A percentile compares a stretch with the other conserved stretches of the same genome.
These are phyloP conservation scores for Nematopogon swammerdamellus DNA, from an alignment of 2,888 invertebrate genomes.

Conservation along the genomic window DNA sequence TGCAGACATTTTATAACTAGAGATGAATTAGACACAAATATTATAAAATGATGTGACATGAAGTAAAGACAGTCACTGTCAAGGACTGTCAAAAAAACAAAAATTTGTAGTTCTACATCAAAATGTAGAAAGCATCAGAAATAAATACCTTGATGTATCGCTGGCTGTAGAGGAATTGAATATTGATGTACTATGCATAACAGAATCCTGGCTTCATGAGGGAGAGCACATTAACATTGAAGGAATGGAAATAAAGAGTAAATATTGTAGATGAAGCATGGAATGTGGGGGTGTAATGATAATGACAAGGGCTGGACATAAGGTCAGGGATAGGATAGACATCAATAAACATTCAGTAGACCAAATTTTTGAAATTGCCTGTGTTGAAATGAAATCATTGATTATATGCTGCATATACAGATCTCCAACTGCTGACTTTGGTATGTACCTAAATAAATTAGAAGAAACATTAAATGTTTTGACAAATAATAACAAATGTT, in stretches of 20 bases:
- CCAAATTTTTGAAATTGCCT: slow-evolving; percentile 1
- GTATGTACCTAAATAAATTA: not conserved
- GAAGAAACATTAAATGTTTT: not conserved
- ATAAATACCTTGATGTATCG: slow-evolving; percentile 2
- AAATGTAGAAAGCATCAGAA: slow-evolving; percentile 2
- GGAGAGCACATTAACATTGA: not conserved
- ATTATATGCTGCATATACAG: not conserved
- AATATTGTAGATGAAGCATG: not conserved
- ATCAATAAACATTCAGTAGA: slow-evolving; percentile 1
- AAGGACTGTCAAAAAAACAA: not conserved
- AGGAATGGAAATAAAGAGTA: slow-evolving; percentile 1
- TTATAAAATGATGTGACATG: too few relatives aligned
- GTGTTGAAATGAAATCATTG: not conserved
- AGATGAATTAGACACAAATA: too few relatives aligned
- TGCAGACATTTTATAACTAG: too few relatives aligned
- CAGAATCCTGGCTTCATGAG: slow-evolving; percentile 2
- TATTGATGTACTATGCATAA: slow-evolving; percentile 3
- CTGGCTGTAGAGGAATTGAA: not conserved
- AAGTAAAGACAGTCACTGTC: too few relatives aligned
- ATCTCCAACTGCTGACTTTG: not conserved
- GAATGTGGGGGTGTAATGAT: slow-evolving; percentile 2
- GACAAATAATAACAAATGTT: not conserved
- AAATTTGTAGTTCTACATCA: slow-evolving; percentile 2
- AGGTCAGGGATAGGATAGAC: slow-evolving; percentile 1
- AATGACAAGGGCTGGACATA: not conserved